Percentiles rank a stretch among this genome's conserved stretches.
phyloP scores from a whole-genome alignment of 1,140 invertebrate genomes.

The Drosophila subobscura region DNA sequence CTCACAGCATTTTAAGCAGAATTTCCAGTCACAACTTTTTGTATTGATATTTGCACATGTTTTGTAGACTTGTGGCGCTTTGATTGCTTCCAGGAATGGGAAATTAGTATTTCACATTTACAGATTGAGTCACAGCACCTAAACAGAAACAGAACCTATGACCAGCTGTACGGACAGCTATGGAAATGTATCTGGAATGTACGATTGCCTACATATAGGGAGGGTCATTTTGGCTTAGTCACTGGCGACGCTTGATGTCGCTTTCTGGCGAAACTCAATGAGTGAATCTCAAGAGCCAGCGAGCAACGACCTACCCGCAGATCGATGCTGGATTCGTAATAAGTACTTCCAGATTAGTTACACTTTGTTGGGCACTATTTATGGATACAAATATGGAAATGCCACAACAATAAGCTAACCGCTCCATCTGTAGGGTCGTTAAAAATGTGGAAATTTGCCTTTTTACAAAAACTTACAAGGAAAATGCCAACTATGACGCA shows the following conservation, averaged over 20 bases:
- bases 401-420: constrained; percentile 7
- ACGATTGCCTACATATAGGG: neutral
- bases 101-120: constrained; percentile 31
- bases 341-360: constrained; percentile 19
- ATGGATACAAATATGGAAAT: constrained; percentile 31
- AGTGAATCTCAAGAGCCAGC: constrained; percentile 18
- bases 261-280: constrained; percentile 30
- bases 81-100: constrained; percentile 30
- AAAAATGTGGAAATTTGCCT: constrained; percentile 4
- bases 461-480: constrained; percentile 21
- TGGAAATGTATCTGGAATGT: constrained; percentile 7
- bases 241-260: constrained; percentile 9
- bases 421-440: constrained; percentile 3
- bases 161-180: constrained; percentile 6
- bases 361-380: neutral
- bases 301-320: constrained; percentile 36
- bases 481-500: constrained; percentile 38
- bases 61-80: constrained; percentile 11
- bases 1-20: constrained; percentile 14
- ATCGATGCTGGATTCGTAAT: neutral
- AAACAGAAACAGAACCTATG: constrained; percentile 23
- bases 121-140: constrained; percentile 46
- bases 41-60: constrained; percentile 13
- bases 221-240: constrained; percentile 22
- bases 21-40: constrained; percentile 2